Evolutionary conservation across 92 coral and sea anemone genomes (phyloP), one percentile per base, ranked within the genome.

Genomic region (Umimayanthus kanabou): DNA sequence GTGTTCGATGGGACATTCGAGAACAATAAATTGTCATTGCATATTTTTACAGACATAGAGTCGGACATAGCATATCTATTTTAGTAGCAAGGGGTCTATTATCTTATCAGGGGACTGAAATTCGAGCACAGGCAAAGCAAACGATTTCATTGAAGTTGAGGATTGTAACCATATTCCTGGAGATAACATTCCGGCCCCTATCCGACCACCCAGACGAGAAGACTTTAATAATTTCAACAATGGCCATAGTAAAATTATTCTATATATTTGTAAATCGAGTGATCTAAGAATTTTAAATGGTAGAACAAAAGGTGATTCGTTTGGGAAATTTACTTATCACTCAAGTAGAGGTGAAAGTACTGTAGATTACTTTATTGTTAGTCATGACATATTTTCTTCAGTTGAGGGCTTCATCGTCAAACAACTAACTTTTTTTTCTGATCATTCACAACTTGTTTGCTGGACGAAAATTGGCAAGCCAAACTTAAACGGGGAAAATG

Each of bases 201-300:
- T n/a, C n/a, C n/a, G n/a, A n/a, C n/a, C n/a, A n/a, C n/a, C n/a
- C n/a, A n/a, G n/a, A n/a, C n/a, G n/a, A n/a, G n/a, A n/a, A n/a
- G n/a, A n/a, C n/a, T n/a, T n/a, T n/a, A n/a, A n/a, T n/a, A n/a
- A n/a, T n/a, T n/a, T n/a, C n/a, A n/a, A n/a, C n/a, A n/a, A n/a
- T n/a, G n/a, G n/a, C n/a, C n/a, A n/a, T n/a, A n/a, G n/a, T n/a
- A n/a, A n/a, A n/a, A n/a, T n/a, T n/a, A n/a, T n/a, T n/a, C n/a
- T n/a, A n/a, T n/a, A n/a, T n/a, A n/a, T n/a, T n/a, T n/a, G 45
- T 42, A 42, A 42, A 42, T 5, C 15, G 22, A n/a, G 87, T 39
- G 91, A 89, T 76, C 43, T 89, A 6, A 55, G 82, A 82, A 89
- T 84, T n/a, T 50, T 83, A 39, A 88, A 89, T 61, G 91, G 91